Percentiles rank a stretch among this genome's conserved stretches.
phyloP scores from a whole-genome alignment of 2,797 vertebrate species.

The Sebastes steindachneri region DNA sequence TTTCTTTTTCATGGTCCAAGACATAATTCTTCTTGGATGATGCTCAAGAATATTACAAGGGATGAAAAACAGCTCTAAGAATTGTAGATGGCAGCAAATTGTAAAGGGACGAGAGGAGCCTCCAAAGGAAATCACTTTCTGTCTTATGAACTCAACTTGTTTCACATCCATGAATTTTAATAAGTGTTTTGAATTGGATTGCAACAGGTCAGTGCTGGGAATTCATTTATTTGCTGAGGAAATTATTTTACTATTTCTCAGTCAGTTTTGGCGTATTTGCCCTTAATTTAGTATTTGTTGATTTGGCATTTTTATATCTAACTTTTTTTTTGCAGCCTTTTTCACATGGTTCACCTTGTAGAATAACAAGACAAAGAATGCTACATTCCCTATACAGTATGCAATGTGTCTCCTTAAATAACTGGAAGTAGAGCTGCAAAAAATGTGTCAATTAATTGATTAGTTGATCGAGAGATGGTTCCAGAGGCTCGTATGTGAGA shows the following conservation, averaged over 20 bases:
- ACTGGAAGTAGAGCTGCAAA: background rate
- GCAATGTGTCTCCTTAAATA: background rate
- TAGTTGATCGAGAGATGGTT: background rate
- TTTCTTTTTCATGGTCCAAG: slow-evolving; percentile 22
- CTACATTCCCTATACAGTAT: background rate
- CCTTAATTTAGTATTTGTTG: background rate
- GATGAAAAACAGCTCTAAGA: slow-evolving; percentile 4
- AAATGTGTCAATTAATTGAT: background rate
- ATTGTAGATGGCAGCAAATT: slow-evolving; percentile 3
- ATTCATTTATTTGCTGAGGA: background rate
- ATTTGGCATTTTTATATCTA: background rate
- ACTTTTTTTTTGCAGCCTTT: background rate
- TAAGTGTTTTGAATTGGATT: background rate
- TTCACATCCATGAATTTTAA: background rate
- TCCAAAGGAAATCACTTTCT: slow-evolving; percentile 12
- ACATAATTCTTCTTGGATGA: slow-evolving; percentile 25
- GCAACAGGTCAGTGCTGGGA: background rate
- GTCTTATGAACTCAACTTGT: background rate
- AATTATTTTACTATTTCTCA: background rate
- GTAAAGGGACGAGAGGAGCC: background rate
- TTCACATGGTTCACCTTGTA: background rate
- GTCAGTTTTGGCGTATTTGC: background rate
- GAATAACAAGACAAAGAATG: background rate
- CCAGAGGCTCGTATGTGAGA: background rate
- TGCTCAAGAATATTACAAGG: slow-evolving; percentile 13